A percentile compares a stretch with the other conserved stretches of the same genome.
These are phyloP conservation scores for Calliphora vomitoria DNA, from an alignment of 2,888 invertebrate species.

Conservation along the genomic window DNA sequence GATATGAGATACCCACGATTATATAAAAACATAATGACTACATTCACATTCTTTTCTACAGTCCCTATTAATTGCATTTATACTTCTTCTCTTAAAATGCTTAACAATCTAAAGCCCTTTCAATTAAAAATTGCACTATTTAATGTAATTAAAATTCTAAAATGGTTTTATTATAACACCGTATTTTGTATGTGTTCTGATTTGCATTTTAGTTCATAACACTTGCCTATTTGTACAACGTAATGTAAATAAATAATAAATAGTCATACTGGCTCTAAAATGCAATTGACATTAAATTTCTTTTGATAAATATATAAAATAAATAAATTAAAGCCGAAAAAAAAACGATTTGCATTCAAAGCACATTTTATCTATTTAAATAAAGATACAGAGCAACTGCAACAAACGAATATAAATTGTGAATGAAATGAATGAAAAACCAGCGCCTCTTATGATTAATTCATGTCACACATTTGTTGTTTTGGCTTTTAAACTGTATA, in stretches of 20 bases:
- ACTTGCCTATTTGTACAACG: neutral
- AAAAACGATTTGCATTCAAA: slow-evolving; percentile 3
- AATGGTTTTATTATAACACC: neutral
- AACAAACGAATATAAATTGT: neutral
- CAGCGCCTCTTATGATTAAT: slow-evolving; percentile 57
- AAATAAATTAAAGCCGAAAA: neutral
- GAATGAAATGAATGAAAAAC: neutral
- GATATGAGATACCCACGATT: too few relatives aligned
- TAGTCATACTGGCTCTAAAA: neutral
- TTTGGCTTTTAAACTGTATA: slow-evolving; percentile 37
- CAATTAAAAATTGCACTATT: neutral
- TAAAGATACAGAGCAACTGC: slow-evolving; percentile 12
- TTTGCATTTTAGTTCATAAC: too few relatives aligned
- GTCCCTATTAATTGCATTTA: too few relatives aligned
- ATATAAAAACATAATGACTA: too few relatives aligned
- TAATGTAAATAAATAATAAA: neutral
- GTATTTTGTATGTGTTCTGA: neutral
- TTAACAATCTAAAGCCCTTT: too few relatives aligned
- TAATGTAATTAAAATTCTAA: slow-evolving; percentile 5
- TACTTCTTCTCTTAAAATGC: too few relatives aligned
- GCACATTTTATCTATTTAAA: slow-evolving; percentile 53
- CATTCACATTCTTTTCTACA: too few relatives aligned
- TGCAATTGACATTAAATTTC: slow-evolving; percentile 37
- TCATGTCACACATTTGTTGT: slow-evolving; percentile 57
- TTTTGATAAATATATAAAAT: slow-evolving; percentile 13